Conservation (phyloP, 2,113 vertebrate species). For the Butorides virescens region DNA sequence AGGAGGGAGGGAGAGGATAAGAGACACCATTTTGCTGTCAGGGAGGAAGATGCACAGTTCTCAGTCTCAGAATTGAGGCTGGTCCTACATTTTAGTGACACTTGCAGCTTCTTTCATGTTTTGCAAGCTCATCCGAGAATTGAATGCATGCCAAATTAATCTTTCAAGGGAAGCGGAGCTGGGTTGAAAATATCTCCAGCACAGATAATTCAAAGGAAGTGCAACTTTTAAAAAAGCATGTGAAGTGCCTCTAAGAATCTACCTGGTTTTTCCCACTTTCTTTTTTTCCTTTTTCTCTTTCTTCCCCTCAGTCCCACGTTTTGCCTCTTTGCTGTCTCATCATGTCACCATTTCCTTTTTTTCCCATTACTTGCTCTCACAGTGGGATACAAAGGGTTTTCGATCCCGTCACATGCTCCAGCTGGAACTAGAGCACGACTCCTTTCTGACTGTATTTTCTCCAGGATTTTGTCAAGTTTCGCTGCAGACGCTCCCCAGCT, state of each 20-base stretch:
- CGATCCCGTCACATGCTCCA: neutral
- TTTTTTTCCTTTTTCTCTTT: neutral
- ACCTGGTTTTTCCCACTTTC: constrained; percentile 4
- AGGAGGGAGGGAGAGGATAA: neutral
- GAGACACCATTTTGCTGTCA: neutral
- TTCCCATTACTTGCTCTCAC: neutral
- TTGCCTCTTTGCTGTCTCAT: neutral
- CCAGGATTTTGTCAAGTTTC: neutral
- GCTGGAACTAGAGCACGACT: neutral
- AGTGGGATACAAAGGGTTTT: constrained; percentile 21
- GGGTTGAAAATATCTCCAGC: constrained; percentile 9
- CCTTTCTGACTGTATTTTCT: neutral
- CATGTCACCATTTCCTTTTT: neutral
- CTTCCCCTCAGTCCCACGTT: neutral
- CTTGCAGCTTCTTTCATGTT: constrained; percentile 13
- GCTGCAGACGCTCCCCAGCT: neutral
- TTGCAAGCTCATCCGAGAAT: constrained; percentile 12
- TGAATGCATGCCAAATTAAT: constrained; percentile 11
- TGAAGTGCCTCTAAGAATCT: constrained; percentile 34
- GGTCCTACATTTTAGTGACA: neutral
- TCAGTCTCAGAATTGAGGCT: neutral
- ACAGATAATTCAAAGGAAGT: constrained; percentile 37
- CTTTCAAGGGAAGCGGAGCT: constrained; percentile 39
- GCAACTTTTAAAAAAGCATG: neutral
- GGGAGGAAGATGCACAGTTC: neutral